A percentile compares a stretch with the other conserved stretches of the same genome.
Evolutionary conservation across 2,888 invertebrate species (phyloP).

Genomic region (Tupiocoris notatus): DNA sequence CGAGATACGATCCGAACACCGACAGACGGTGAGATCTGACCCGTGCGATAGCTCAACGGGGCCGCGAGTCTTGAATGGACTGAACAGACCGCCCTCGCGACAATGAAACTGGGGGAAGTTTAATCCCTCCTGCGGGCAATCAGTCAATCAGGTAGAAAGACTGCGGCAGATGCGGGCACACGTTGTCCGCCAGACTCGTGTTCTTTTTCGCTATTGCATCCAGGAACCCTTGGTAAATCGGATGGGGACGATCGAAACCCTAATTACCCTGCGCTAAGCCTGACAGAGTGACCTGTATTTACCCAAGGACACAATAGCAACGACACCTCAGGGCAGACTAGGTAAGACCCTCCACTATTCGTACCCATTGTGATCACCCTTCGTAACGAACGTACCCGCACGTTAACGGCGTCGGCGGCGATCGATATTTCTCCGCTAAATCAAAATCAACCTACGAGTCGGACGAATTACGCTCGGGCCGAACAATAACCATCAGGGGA

Average conservation of each 20-base stretch:
- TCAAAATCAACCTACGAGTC: neutral
- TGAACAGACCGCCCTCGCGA: neutral
- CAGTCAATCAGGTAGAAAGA: constrained; percentile 29
- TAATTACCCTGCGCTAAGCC: neutral
- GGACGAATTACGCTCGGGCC: too few relatives aligned
- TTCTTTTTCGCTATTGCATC: neutral
- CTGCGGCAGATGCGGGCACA: constrained; percentile 23
- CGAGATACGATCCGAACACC: neutral
- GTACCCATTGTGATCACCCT: neutral
- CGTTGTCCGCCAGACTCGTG: neutral
- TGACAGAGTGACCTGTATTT: constrained; percentile 5
- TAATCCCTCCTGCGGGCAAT: constrained; percentile 27
- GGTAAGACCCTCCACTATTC: neutral
- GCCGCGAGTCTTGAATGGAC: neutral
- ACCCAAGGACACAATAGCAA: neutral
- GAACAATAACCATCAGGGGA: too few relatives aligned
- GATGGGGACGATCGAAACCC: constrained; percentile 5
- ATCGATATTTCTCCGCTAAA: neutral
- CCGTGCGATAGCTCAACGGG: neutral
- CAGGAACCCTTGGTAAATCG: neutral
- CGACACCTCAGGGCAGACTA: constrained; percentile 7
- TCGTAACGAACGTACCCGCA: too few relatives aligned
- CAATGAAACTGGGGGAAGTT: neutral
- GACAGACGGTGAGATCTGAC: neutral
- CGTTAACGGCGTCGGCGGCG: neutral